Conservation (phyloP, 2,888 invertebrate genomes). For the Pandemis corylana region DNA sequence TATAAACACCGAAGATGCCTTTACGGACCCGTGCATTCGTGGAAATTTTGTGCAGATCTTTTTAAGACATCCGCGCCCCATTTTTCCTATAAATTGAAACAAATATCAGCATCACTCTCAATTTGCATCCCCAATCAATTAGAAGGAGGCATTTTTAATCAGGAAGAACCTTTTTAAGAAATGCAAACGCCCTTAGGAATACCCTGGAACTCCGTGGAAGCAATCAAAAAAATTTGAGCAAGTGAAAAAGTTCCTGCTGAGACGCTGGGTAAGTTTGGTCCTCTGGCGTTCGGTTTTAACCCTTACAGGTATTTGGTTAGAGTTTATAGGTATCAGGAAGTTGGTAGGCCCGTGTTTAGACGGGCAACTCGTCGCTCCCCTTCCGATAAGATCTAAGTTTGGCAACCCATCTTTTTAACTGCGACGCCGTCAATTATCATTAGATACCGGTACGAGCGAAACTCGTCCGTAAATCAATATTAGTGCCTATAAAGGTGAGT, state of each 20-base stretch:
- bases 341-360: conserved; percentile 34
- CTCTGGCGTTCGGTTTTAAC: background rate
- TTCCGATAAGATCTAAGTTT: conserved; percentile 70
- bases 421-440: conserved; percentile 77
- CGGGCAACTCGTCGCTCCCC: conserved; percentile 45
- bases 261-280: background rate
- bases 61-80: background rate
- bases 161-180: conserved; percentile 45
- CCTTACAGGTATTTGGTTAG: conserved; percentile 2
- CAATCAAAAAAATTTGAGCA: conserved; percentile 54
- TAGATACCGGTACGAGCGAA: conserved; percentile 68
- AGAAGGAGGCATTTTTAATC: conserved; percentile 42
- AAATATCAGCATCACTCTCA: conserved; percentile 17
- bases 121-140: conserved; percentile 19
- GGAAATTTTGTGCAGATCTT: background rate
- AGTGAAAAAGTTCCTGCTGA: conserved; percentile 46
- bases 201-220: conserved; percentile 56
- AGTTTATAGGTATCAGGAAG: conserved; percentile 6
- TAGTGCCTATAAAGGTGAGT: conserved; percentile 81
- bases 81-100: conserved; percentile 13
- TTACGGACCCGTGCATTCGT: background rate
- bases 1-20: background rate
- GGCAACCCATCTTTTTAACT: conserved; percentile 77
- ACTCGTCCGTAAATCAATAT: conserved; percentile 75
- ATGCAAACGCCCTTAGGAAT: conserved; percentile 45